Evolutionary conservation across 2,797 vertebrate species (phyloP).

Genomic region (Typhlichthys subterraneus): DNA sequence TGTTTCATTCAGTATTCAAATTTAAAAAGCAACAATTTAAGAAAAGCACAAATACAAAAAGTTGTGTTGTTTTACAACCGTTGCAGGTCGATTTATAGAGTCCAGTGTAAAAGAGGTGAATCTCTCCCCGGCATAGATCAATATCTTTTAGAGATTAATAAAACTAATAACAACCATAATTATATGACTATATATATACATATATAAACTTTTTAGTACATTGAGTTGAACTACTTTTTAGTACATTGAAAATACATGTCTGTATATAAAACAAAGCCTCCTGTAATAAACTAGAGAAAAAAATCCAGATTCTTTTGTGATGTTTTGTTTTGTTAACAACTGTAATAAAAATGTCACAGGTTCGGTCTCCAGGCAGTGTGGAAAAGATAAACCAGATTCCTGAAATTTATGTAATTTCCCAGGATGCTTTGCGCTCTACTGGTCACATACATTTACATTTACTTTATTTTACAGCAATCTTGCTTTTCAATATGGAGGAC

Average conservation of each 20-base stretch:
- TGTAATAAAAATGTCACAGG: neutral
- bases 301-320: conserved; percentile 45
- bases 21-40: no score
- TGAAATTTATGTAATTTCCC: no score
- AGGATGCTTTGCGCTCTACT: no score
- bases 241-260: conserved; percentile 74
- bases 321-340: conserved; percentile 22
- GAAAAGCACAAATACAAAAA: no score
- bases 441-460: no score
- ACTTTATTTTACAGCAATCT: no score
- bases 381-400: no score
- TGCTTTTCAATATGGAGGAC: no score
- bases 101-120: conserved; percentile 58
- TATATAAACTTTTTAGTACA: conserved; percentile 68
- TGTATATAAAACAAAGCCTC: conserved; percentile 73
- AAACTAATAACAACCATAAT: conserved; percentile 50
- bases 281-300: conserved; percentile 63
- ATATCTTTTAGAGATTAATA: conserved; percentile 40
- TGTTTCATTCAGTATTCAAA: no score
- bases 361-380: no score
- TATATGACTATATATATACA: conserved; percentile 31
- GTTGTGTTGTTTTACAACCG: no score
- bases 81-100: neutral
- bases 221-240: conserved; percentile 75
- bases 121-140: conserved; percentile 42